These are phyloP conservation scores for Pipra filicauda DNA, from an alignment of 2,113 vertebrate species.

Conservation along the genomic window DNA sequence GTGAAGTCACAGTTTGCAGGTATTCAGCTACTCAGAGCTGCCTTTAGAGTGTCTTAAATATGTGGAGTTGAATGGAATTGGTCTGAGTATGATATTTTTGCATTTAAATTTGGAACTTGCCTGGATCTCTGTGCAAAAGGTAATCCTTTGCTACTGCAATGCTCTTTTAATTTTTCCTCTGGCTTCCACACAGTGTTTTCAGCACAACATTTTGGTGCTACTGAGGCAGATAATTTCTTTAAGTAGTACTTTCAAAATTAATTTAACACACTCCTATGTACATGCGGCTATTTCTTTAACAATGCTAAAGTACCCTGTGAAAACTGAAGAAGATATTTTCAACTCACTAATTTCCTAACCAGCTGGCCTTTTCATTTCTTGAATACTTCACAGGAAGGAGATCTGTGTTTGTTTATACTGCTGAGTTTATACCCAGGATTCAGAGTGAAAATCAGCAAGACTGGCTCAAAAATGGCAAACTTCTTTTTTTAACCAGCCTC, in stretches of 20 bases:
- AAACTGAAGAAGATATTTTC: background rate
- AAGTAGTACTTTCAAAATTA: background rate
- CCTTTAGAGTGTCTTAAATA: background rate
- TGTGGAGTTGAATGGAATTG: background rate
- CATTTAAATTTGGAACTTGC: background rate
- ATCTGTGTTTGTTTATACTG: background rate
- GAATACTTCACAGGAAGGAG: background rate
- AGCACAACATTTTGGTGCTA: background rate
- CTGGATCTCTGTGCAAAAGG: background rate
- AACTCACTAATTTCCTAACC: background rate
- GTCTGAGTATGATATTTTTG: background rate
- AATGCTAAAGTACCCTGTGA: background rate
- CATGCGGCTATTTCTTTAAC: background rate
- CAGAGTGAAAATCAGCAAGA: background rate
- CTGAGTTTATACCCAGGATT: background rate
- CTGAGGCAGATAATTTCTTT: background rate
- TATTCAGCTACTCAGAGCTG: background rate
- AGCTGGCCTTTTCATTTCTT: background rate
- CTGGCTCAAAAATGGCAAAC: background rate
- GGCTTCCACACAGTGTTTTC: background rate
- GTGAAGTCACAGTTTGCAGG: background rate
- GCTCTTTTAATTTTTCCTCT: background rate
- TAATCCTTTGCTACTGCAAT: background rate
- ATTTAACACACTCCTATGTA: background rate
- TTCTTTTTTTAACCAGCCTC: background rate